Evolutionary conservation across 1,140 invertebrate genomes (phyloP).

Genomic region (Megalonaias nervosa): DNA sequence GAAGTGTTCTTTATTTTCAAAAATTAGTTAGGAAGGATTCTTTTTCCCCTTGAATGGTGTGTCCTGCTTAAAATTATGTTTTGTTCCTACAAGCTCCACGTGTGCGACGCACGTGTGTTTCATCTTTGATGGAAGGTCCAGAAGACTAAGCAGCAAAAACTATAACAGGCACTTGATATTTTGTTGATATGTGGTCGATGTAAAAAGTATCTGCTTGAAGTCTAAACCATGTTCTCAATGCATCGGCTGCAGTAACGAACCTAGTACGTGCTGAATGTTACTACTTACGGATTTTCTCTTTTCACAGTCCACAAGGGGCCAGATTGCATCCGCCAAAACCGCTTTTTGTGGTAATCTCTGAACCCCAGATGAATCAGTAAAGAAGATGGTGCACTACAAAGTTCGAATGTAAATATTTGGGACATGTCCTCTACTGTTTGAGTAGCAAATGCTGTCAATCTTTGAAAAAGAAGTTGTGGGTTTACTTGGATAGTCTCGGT

Average conservation of each 20-base stretch:
- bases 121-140: slow-evolving; percentile 30
- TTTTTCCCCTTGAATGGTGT: slow-evolving; percentile 27
- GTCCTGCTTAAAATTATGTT: slow-evolving; percentile 8
- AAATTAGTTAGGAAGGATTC: slow-evolving; percentile 34
- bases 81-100: slow-evolving; percentile 10
- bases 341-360: slow-evolving; percentile 29
- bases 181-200: neutral
- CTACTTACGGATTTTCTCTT: neutral
- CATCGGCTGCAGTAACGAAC: slow-evolving; percentile 2
- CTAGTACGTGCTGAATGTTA: too few species aligned
- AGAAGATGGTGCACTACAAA: slow-evolving; percentile 32
- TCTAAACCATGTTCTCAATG: neutral
- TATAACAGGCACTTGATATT: neutral
- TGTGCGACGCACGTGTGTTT: slow-evolving; percentile 20
- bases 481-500: slow-evolving; percentile 31
- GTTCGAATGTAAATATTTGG: slow-evolving; percentile 33
- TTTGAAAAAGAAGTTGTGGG: slow-evolving; percentile 44
- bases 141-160: slow-evolving; percentile 24
- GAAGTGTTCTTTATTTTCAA: slow-evolving; percentile 38
- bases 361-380: slow-evolving; percentile 38
- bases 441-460: slow-evolving; percentile 32
- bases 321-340: slow-evolving; percentile 38
- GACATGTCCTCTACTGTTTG: neutral
- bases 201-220: neutral
- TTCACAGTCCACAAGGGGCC: slow-evolving; percentile 14